phyloP scores from a whole-genome alignment of 2,113 vertebrate genomes.

The Sula dactylatra region DNA sequence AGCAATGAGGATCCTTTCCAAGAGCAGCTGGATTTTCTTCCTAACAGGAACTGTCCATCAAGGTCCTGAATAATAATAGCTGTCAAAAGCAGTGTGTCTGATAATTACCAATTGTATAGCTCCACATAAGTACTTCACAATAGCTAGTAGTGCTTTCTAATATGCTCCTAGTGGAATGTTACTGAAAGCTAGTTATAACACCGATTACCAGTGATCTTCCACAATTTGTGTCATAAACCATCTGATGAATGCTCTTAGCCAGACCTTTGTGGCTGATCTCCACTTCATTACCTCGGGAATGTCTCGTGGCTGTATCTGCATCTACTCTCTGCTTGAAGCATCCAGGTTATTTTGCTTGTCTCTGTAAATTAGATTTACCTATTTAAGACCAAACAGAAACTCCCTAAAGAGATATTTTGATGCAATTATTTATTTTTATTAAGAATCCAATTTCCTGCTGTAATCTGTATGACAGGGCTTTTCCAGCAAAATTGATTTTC shows the following conservation, averaged over 20 bases:
- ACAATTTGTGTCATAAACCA: background rate
- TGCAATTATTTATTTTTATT: background rate
- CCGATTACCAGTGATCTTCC: background rate
- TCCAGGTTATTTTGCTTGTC: background rate
- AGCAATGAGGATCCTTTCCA: background rate
- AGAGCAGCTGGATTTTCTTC: background rate
- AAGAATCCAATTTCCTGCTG: background rate
- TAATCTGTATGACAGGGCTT: background rate
- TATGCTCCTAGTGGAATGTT: background rate
- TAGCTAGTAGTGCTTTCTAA: background rate
- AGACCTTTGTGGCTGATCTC: background rate
- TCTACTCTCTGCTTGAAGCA: background rate
- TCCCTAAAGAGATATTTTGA: background rate
- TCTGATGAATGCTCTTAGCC: background rate
- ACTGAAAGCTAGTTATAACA: background rate
- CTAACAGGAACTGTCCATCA: background rate
- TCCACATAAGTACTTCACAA: background rate
- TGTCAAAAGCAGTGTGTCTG: background rate
- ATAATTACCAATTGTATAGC: background rate
- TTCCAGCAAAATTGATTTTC: background rate
- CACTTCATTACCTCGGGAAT: background rate
- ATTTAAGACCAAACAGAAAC: background rate
- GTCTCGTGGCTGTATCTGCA: background rate
- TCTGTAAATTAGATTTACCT: background rate
- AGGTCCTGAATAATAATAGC: background rate